Percentiles rank a stretch among this genome's conserved stretches.
Conservation (phyloP, 2,113 vertebrate genomes). For the Ptychochromis oligacanthus region DNA sequence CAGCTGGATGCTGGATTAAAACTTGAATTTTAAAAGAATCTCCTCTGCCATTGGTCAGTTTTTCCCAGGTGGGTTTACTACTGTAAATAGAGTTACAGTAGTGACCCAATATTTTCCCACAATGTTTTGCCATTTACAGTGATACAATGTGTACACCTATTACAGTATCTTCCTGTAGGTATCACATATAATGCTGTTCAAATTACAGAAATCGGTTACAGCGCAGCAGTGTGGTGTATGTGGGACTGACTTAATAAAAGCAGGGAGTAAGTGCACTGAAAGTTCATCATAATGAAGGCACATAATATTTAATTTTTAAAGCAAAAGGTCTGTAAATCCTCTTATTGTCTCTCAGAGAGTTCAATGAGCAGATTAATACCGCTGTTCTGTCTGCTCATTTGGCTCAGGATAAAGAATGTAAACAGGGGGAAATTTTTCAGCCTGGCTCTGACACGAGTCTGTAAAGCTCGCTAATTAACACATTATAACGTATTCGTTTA, state of each 20-base stretch:
- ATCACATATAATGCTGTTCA: not conserved
- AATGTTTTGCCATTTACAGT: not conserved
- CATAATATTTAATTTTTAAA: not conserved
- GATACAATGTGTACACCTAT: not conserved
- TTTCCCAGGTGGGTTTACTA: not conserved
- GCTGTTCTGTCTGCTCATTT: not conserved
- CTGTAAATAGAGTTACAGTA: not conserved
- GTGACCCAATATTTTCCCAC: not conserved
- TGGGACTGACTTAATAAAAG: not conserved
- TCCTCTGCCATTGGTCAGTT: not conserved
- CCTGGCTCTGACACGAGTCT: not conserved
- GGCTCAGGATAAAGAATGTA: not conserved
- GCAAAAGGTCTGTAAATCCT: not conserved
- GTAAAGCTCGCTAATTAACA: not conserved
- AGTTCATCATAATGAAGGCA: not conserved
- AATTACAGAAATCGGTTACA: not conserved
- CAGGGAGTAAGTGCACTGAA: not conserved
- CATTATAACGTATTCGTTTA: not conserved
- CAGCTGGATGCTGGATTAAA: not conserved
- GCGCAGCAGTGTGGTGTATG: not conserved
- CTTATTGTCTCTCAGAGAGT: not conserved
- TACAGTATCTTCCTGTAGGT: not conserved
- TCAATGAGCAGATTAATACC: not conserved
- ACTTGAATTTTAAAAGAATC: not conserved
- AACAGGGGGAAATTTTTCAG: not conserved